Evolutionary conservation across 2,797 vertebrate genomes (phyloP), one percentile per base, ranked within the genome.

Genomic region (Danio tinwini): DNA sequence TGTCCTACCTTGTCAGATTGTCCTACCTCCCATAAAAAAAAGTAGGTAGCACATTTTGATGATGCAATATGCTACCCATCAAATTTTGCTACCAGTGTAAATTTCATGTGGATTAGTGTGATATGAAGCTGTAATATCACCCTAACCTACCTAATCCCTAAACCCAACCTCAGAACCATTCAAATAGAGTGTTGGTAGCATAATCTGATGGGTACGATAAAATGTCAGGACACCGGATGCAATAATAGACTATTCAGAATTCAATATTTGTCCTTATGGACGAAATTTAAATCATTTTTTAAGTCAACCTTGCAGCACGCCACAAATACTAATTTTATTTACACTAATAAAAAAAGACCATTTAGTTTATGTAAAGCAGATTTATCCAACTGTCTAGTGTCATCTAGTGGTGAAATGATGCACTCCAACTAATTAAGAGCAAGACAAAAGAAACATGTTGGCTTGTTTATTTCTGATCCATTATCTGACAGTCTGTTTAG

Each of bases 401-500:
- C 88, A 90, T 64, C 91, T 91, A 87, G 85, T 91, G 91, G 83
- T 81, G 1, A 72, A 45, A 71, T 7, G 3, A n/a, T 40, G 68
- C 14, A 74, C 13, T 45, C 65, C 13, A 11, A 39, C 44, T 58
- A 40, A 50, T 21, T 39, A 64, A 80, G 11, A 69, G 9, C 40
- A 82, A 39, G 63, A 86, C 5, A 76, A 80, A 40, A 13, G 19
- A 49, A 73, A 80, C 50, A 56, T 19, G 13, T 11, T 83, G 80
- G 74, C 56, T 45, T 84, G 78, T 86, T 91, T 89, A 87, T 88
- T 89, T 86, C 82, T 81, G 85, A 88, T 74, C 59, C 82, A 88
- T 84, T 82, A 80, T 87, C 76, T 85, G 8, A 86, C 74, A 84
- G 71, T 78, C 16, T 88, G 88, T 93, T 93, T 93, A 96, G 93